phyloP scores from a whole-genome alignment of 2,113 vertebrate genomes.

The Hippocampus mohnikei region DNA sequence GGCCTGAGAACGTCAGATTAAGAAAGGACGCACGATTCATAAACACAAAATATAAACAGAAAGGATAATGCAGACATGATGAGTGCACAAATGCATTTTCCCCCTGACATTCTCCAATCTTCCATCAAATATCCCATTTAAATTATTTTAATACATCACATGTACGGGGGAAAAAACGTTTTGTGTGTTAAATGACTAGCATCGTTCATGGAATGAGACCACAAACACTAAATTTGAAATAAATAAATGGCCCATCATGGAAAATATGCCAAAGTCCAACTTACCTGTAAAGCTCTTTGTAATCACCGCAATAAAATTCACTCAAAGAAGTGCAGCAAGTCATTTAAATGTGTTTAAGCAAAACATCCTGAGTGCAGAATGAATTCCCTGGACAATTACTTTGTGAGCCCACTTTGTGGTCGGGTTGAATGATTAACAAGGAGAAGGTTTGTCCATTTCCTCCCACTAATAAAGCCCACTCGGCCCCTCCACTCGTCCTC shows the following conservation, averaged over 20 bases:
- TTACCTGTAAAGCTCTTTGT: not conserved
- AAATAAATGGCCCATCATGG: not conserved
- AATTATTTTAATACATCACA: not conserved
- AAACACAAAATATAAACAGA: not conserved
- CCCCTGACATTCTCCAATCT: not conserved
- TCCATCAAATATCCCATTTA: not conserved
- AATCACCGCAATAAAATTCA: not conserved
- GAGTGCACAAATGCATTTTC: not conserved
- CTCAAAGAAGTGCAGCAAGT: slow-evolving; percentile 8
- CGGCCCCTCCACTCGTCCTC: slow-evolving; percentile 34
- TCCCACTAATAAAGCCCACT: slow-evolving; percentile 58
- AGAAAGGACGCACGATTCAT: not conserved
- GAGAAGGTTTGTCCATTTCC: slow-evolving; percentile 66
- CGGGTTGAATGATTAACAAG: slow-evolving; percentile 72
- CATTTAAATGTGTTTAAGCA: slow-evolving; percentile 30
- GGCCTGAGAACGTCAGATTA: not conserved
- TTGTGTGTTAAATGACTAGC: not conserved
- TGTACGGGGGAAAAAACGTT: not conserved
- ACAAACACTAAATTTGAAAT: not conserved
- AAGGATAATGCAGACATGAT: not conserved
- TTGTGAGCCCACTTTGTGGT: slow-evolving; percentile 33
- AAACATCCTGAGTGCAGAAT: slow-evolving; percentile 47
- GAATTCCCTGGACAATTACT: slow-evolving; percentile 40
- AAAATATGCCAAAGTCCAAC: not conserved
- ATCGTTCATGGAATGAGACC: not conserved